phyloP scores from a whole-genome alignment of 2,888 invertebrate species.

The Drosophila prostipennis region DNA sequence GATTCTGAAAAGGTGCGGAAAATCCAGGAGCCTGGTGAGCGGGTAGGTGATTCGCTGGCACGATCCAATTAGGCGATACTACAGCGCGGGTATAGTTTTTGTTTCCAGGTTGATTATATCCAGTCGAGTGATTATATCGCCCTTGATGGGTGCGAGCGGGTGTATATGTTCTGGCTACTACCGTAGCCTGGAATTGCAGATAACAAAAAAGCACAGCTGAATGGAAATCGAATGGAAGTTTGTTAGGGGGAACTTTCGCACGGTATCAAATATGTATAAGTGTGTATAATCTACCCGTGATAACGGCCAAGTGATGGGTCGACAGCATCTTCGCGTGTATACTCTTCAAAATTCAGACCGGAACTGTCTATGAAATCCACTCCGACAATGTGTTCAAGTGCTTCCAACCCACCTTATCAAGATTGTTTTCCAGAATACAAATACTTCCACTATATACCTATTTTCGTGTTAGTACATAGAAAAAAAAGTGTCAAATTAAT shows the following conservation, averaged over 20 bases:
- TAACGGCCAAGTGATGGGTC: constrained; percentile 52
- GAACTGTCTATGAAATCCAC: constrained; percentile 41
- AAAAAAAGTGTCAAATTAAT: too few species aligned
- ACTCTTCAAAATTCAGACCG: constrained; percentile 28
- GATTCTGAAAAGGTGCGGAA: not conserved
- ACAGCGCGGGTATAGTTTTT: constrained; percentile 2
- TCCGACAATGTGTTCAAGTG: not conserved
- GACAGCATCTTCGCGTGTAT: constrained; percentile 47
- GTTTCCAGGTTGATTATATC: not conserved
- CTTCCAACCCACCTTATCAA: constrained; percentile 15
- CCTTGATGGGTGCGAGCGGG: constrained; percentile 40
- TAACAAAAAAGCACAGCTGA: constrained; percentile 47
- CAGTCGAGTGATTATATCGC: constrained; percentile 7
- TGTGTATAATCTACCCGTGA: constrained; percentile 47
- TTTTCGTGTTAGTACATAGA: not conserved
- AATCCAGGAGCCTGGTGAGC: not conserved
- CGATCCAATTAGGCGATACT: not conserved
- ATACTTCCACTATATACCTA: not conserved
- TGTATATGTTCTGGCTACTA: constrained; percentile 11
- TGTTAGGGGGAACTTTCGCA: not conserved
- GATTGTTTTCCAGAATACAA: constrained; percentile 12
- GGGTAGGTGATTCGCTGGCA: constrained; percentile 1
- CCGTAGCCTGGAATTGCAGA: constrained; percentile 32
- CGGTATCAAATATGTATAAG: not conserved
- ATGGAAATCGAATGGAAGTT: not conserved